Conservation (phyloP, 2,888 invertebrate species). For the Nomada fabriciana region DNA sequence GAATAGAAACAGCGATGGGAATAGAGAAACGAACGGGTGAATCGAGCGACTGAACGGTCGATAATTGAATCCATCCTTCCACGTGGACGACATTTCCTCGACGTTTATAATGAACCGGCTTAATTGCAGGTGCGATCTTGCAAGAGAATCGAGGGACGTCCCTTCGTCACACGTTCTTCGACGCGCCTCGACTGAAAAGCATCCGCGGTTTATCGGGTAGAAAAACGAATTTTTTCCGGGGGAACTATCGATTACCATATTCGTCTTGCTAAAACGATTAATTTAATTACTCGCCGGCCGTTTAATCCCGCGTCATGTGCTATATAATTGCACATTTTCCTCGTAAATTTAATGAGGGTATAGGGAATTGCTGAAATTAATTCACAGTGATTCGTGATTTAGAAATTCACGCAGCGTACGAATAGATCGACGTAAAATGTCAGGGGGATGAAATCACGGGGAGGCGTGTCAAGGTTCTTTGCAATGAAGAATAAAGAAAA, state of each 20-base stretch:
- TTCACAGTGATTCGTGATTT: no score
- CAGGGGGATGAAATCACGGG: no score
- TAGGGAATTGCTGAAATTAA: not conserved
- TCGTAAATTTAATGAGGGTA: conserved; percentile 18
- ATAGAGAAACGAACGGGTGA: not conserved
- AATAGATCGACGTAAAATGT: no score
- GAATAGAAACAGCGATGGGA: not conserved
- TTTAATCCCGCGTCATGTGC: not conserved
- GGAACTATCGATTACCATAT: conserved; percentile 7
- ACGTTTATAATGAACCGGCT: conserved; percentile 14
- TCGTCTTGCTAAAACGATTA: conserved; percentile 5
- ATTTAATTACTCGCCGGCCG: not conserved
- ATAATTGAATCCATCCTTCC: conserved; percentile 41
- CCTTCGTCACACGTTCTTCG: not conserved
- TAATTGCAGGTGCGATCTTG: conserved; percentile 16
- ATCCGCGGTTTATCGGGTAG: not conserved
- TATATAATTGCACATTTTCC: conserved; percentile 20
- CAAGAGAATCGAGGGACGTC: conserved; percentile 6
- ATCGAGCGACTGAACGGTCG: conserved; percentile 28
- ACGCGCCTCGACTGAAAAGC: conserved; percentile 1
- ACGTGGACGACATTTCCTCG: not conserved
- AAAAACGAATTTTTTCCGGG: not conserved
- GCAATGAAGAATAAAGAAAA: no score
- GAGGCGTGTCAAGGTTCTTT: no score
- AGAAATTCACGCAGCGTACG: no score